phyloP scores from a whole-genome alignment of 1,140 invertebrate species.

The Anoplolepis gracilipes region DNA sequence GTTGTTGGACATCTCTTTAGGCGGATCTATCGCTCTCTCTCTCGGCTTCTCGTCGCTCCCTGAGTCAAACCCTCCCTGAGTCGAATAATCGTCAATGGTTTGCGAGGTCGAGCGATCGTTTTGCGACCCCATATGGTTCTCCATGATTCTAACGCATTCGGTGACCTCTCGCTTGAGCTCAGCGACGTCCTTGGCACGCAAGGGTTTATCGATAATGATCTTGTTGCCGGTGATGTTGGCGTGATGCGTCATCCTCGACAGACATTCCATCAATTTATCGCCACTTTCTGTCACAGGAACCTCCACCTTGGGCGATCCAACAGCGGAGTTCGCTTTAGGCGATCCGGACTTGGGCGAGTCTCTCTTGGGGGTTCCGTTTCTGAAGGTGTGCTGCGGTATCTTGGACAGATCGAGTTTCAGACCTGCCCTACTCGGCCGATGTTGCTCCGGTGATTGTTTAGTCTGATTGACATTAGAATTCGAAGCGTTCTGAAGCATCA shows the following conservation, averaged over 20 bases:
- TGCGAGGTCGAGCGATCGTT: background rate
- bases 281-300: background rate
- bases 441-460: conserved; percentile 14
- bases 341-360: conserved; percentile 73
- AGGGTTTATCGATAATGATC: conserved; percentile 77
- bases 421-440: conserved; percentile 77
- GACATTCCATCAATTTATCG: conserved; percentile 66
- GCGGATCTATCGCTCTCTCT: background rate
- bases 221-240: conserved; percentile 76
- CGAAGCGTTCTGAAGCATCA: background rate
- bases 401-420: conserved; percentile 90
- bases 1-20: conserved; percentile 12
- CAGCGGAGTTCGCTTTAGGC: conserved; percentile 52
- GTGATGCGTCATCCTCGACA: conserved; percentile 75
- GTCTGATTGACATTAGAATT: background rate
- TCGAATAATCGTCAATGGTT: background rate
- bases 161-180: conserved; percentile 70
- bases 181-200: conserved; percentile 68
- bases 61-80: background rate
- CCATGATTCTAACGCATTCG: conserved; percentile 44
- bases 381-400: conserved; percentile 85
- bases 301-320: conserved; percentile 37
- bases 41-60: conserved; percentile 33
- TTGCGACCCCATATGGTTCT: conserved; percentile 53
- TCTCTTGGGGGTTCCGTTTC: conserved; percentile 73